These are phyloP conservation scores for Channa striata DNA, from an alignment of 2,797 vertebrate species.

Conservation along the genomic window DNA sequence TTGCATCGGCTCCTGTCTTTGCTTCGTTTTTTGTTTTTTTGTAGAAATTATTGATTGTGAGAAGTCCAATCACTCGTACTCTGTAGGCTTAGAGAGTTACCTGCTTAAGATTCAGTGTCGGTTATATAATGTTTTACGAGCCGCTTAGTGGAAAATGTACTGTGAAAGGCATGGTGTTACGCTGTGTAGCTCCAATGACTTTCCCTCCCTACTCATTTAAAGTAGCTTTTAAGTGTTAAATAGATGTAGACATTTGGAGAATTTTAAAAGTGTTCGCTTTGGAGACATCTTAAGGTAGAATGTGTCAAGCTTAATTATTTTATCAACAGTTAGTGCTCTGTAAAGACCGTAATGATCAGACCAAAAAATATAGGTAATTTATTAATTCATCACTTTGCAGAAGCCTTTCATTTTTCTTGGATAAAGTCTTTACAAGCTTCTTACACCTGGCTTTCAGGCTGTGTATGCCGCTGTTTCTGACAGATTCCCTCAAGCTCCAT, in stretches of 20 bases:
- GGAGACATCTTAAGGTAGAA: slow-evolving; percentile 27
- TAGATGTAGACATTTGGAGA: slow-evolving; percentile 46
- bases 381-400: no score
- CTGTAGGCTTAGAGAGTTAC: slow-evolving; percentile 48
- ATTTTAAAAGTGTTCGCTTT: slow-evolving; percentile 25
- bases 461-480: no score
- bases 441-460: no score
- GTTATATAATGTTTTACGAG: slow-evolving; percentile 68
- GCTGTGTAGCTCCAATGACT: slow-evolving; percentile 21
- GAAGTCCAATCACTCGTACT: slow-evolving; percentile 50
- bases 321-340: slow-evolving; percentile 26
- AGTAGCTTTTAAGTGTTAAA: slow-evolving; percentile 44
- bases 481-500: no score
- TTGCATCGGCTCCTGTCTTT: slow-evolving; percentile 51
- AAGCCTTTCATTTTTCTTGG: no score
- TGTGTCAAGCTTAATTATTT: slow-evolving; percentile 37
- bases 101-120: slow-evolving; percentile 65
- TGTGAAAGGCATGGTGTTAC: slow-evolving; percentile 50
- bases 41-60: slow-evolving; percentile 67
- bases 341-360: slow-evolving; percentile 20
- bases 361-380: background rate
- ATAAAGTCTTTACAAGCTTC: no score
- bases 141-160: slow-evolving; percentile 39
- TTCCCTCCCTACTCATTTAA: slow-evolving; percentile 45
- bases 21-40: slow-evolving; percentile 57